A percentile compares a stretch with the other conserved stretches of the same genome.
Conservation (phyloP, 2,113 vertebrate species). For the Natator depressus region DNA sequence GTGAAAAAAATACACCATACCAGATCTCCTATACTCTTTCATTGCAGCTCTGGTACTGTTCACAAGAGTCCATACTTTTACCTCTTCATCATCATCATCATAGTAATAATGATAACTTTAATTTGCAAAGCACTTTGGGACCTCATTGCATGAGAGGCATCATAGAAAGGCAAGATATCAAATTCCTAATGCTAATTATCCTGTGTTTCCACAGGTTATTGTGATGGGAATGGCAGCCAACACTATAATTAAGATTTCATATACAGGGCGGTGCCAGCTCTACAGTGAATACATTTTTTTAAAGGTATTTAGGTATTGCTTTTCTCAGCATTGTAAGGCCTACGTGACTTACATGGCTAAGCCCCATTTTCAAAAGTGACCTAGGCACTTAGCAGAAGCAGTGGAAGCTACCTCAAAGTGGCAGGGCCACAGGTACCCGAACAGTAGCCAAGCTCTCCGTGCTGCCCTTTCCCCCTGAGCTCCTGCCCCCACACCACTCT, state of each 20-base stretch:
- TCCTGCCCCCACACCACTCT: neutral
- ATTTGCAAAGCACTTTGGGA: neutral
- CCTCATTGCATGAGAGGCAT: neutral
- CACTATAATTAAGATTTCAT: neutral
- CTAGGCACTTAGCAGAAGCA: neutral
- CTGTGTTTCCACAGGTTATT: neutral
- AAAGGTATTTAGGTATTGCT: neutral
- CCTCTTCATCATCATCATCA: neutral
- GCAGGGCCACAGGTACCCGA: no score
- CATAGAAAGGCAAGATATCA: rapidly evolving
- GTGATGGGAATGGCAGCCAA: neutral
- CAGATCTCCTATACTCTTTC: neutral
- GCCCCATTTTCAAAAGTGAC: neutral
- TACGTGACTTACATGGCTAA: neutral
- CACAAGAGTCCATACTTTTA: neutral
- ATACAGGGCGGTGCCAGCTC: neutral
- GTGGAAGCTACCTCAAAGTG: no score
- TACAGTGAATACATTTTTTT: neutral
- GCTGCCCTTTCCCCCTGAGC: neutral
- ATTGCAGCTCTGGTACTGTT: neutral
- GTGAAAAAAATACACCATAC: neutral
- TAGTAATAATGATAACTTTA: neutral
- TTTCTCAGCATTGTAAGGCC: neutral
- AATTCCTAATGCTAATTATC: neutral
- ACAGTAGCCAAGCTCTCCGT: rapidly evolving